Evolutionary conservation across 1,140 invertebrate genomes (phyloP), one percentile per base, ranked within the genome.

Genomic region (Colletes latitarsis): DNA sequence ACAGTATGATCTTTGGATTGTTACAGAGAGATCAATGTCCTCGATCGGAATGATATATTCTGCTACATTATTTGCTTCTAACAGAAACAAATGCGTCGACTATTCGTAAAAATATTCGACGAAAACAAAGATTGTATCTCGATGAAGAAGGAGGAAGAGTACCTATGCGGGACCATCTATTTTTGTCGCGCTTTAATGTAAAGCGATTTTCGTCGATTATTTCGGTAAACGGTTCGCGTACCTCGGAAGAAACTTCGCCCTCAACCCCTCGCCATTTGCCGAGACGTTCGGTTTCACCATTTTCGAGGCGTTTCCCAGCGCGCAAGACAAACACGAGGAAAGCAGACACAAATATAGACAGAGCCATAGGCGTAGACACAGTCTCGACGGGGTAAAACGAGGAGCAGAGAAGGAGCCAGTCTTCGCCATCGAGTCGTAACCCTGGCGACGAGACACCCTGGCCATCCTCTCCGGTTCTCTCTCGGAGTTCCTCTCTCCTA

Each of bases 391-490:
- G 12, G 39, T 9, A 53, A 10, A 53, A 43, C 62, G 70, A n/a
- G 53, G 46, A 64, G 21, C 21, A 30, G 69, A 73, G 77, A 79
- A 62, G 77, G 41, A 77, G 62, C 67, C 67, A 57, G 76, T 79
- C 72, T 82, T 81, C 79, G 82, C 81, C 74, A 82, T 84, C 88
- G 68, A 83, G 62, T 78, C 91, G 90, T 91, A 90, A 89, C 87
- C 90, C 87, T 89, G 90, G 90, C 89, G 89, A 91, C 90, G 88
- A 86, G 84, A 74, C 77, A 80, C 70, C 74, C 62, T 79, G 84
- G 80, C 71, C 71, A 82, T 88, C 84, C 89, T 85, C 87, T 30
- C 19, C 30, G 30, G 79, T 82, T 15, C 43, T 67, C 64, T 85
- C 83, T 63, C 57, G 57, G 49, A 79, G 75, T 76, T 84, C 82